Conservation (phyloP, 2,797 vertebrate species). For the Cuculus canorus region DNA sequence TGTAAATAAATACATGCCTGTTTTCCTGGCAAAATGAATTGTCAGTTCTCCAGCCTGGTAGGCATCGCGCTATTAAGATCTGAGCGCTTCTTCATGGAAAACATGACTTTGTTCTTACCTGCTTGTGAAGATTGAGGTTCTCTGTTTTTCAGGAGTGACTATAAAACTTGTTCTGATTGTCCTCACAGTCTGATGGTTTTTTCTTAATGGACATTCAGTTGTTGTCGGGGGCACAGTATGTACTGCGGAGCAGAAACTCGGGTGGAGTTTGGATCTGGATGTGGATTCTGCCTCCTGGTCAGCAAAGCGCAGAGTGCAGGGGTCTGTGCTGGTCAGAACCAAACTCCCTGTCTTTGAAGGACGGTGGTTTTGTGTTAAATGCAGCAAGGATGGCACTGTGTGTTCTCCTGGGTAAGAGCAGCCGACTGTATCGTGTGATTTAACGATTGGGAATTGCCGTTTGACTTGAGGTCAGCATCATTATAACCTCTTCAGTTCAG, state of each 20-base stretch:
- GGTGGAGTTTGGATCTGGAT: neutral
- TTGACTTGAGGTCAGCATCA: slow-evolving; percentile 10
- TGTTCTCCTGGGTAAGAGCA: neutral
- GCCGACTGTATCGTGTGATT: slow-evolving; percentile 1
- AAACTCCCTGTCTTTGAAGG: neutral
- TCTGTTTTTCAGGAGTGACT: neutral
- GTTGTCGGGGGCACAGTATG: too few species aligned
- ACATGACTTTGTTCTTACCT: neutral
- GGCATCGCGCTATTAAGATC: neutral
- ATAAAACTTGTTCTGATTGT: neutral
- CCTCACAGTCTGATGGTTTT: neutral
- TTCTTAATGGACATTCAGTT: neutral
- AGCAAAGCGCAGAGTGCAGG: neutral
- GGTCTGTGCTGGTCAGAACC: neutral
- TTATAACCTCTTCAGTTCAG: neutral
- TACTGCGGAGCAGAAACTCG: neutral
- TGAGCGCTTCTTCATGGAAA: neutral
- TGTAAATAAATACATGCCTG: neutral
- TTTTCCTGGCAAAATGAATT: neutral
- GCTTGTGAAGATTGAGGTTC: neutral
- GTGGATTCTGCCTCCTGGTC: neutral
- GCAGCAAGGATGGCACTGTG: neutral
- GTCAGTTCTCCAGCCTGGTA: neutral
- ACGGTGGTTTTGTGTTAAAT: neutral
- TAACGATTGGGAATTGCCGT: slow-evolving; percentile 21